Percentiles rank a stretch among this genome's conserved stretches.
phyloP scores from a whole-genome alignment of 1,140 invertebrate genomes.

The Drosophila orosa region DNA sequence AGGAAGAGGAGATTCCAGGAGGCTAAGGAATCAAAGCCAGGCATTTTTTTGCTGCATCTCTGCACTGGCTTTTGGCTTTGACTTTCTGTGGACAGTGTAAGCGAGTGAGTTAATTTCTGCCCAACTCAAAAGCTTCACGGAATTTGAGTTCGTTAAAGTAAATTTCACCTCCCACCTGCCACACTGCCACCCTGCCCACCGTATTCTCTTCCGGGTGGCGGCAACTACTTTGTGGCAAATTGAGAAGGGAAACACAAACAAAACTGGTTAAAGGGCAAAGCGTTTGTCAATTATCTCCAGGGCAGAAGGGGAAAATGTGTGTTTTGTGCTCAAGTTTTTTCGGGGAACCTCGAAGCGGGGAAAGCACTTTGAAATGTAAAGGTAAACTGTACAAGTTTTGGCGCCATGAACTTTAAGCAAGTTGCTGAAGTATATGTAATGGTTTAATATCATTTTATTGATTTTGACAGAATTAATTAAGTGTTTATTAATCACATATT shows the following conservation, averaged over 20 bases:
- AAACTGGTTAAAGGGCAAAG: slow-evolving; percentile 28
- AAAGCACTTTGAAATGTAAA: slow-evolving; percentile 9
- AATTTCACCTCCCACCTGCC: slow-evolving; percentile 24
- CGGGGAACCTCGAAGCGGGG: not conserved
- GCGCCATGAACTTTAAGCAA: not conserved
- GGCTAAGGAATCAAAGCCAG: slow-evolving; percentile 49
- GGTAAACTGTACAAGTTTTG: not conserved
- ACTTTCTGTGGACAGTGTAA: slow-evolving; percentile 41
- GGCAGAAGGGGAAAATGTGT: slow-evolving; percentile 17
- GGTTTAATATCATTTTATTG: not conserved
- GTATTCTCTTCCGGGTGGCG: slow-evolving; percentile 11
- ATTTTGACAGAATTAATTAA: not conserved
- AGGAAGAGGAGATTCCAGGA: not conserved
- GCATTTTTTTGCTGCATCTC: slow-evolving; percentile 53
- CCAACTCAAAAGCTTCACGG: slow-evolving; percentile 45
- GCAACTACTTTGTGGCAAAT: slow-evolving; percentile 47
- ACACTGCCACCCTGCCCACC: too few relatives aligned
- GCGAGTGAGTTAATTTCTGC: slow-evolving; percentile 48
- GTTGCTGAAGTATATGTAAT: not conserved
- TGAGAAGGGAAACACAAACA: slow-evolving; percentile 46
- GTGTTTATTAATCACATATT: not conserved
- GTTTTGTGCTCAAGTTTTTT: slow-evolving; percentile 8
- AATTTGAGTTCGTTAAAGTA: slow-evolving; percentile 50
- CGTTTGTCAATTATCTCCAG: slow-evolving; percentile 40
- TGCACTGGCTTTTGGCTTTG: slow-evolving; percentile 42